Evolutionary conservation across 2,113 vertebrate species (phyloP), one percentile per base, ranked within the genome.

Genomic region (Triplophysa rosa): DNA sequence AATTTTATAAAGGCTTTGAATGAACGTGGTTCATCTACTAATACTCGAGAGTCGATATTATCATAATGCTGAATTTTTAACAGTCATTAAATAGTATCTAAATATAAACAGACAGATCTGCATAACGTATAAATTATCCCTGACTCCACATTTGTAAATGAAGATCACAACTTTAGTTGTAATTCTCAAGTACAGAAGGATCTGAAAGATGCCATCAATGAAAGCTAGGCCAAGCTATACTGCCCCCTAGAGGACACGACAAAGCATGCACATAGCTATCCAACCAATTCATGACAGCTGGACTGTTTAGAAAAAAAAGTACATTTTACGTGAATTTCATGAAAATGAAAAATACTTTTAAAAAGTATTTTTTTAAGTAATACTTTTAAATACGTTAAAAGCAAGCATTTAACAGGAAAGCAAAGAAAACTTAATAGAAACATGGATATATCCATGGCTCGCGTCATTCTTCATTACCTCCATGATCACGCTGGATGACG

Each of bases 401-500:
- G 42, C 42, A 45, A 12, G 42, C 42, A 45, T 45, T 10, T 45
- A 45, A 11, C 7, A 11, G 10, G 40, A 42, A 42, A 17, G 14
- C 47, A 52, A 52, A 14, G 47, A 16, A 52, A 52, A 2, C 47
- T 52, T 4, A 2, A 4, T 2, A 16, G 14, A 16, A 19, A 52
- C 3, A 52, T 6, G 2, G 42, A 45, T 12, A 2, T 52, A 17
- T 16, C 13, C 49, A 52, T 13, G 49, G 49, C 3, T 6, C 1
- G 16, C 4, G 4, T 52, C 16, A 37, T 7, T 81, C 64, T 61
- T 82, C 10, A 83, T 89, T 93, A 92, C 91, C 91, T 91, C 84
- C 56, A 83, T 79, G 67, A 70, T 76, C 74, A 63, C 10, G 74
- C 79, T 85, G 67, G 85, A 83, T 82, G 89, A 83, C 45, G 26